phyloP scores from a whole-genome alignment of 2,888 invertebrate species.

The Drosophila tripunctata region DNA sequence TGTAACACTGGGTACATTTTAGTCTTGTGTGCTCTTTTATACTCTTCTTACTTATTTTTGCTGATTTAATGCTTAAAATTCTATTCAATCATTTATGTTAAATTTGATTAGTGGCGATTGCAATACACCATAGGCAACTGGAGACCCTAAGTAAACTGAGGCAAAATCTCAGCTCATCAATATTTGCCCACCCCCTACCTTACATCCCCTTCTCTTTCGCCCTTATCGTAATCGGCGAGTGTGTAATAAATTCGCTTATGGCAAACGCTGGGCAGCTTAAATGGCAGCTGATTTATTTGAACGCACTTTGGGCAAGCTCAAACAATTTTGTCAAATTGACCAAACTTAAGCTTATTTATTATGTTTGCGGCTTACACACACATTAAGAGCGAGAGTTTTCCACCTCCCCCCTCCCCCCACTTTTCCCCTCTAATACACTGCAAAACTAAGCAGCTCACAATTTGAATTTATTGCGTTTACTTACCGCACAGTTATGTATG shows the following conservation, averaged over 20 bases:
- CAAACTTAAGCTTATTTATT: slow-evolving; percentile 80
- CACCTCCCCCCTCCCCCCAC: slow-evolving; percentile 23
- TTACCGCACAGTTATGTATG: slow-evolving; percentile 31
- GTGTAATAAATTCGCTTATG: slow-evolving; percentile 75
- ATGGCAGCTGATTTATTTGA: slow-evolving; percentile 76
- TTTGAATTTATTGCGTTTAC: slow-evolving; percentile 69
- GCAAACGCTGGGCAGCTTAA: slow-evolving; percentile 67
- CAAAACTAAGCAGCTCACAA: slow-evolving; percentile 52
- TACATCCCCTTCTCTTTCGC: not conserved
- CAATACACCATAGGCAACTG: slow-evolving; percentile 17
- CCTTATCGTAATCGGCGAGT: slow-evolving; percentile 37
- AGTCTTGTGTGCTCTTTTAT: not conserved
- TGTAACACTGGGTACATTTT: not conserved
- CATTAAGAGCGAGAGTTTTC: slow-evolving; percentile 35
- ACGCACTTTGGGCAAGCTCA: slow-evolving; percentile 66
- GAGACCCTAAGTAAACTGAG: slow-evolving; percentile 41
- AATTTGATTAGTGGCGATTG: slow-evolving; percentile 71
- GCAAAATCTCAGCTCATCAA: slow-evolving; percentile 57
- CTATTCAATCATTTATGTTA: slow-evolving; percentile 78
- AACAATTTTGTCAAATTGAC: slow-evolving; percentile 80
- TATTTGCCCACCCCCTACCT: slow-evolving; percentile 41
- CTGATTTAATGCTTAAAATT: slow-evolving; percentile 68
- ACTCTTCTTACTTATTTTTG: slow-evolving; percentile 1
- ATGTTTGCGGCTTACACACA: slow-evolving; percentile 76
- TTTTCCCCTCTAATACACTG: no score